Conservation (phyloP, 2,113 vertebrate genomes). For the Callopanchax toddi region DNA sequence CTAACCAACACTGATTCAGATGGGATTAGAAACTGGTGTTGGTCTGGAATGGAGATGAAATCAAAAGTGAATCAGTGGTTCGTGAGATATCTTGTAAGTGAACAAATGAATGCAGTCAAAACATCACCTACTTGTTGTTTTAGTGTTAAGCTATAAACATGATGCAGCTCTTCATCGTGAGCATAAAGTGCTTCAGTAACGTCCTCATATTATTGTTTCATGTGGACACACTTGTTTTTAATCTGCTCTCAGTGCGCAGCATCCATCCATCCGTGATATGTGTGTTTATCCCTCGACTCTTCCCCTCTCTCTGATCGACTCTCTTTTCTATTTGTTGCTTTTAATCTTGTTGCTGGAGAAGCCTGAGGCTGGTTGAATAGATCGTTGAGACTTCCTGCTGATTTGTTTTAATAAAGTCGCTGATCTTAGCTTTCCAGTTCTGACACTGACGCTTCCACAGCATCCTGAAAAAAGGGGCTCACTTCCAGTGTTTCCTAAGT, state of each 20-base stretch:
- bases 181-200: background rate
- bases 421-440: background rate
- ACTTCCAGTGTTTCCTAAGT: background rate
- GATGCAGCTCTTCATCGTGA: background rate
- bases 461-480: background rate
- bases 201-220: background rate
- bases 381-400: background rate
- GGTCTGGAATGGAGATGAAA: too few relatives aligned
- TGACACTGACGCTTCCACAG: background rate
- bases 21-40: too few relatives aligned
- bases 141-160: background rate
- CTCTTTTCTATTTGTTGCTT: slow-evolving; percentile 10
- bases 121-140: background rate
- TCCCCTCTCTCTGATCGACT: slow-evolving; percentile 2
- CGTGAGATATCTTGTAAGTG: too few relatives aligned
- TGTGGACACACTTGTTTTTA: background rate
- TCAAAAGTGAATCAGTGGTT: too few relatives aligned
- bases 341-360: slow-evolving; percentile 14
- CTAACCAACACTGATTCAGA: too few relatives aligned
- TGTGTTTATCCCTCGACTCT: background rate
- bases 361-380: background rate
- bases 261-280: background rate
- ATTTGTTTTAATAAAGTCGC: slow-evolving; percentile 20
- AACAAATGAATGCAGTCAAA: too few relatives aligned
- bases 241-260: background rate